Base-by-base conservation (phyloP, 2,797 vertebrate genomes). In the Fistularia tabacaria region DNA sequence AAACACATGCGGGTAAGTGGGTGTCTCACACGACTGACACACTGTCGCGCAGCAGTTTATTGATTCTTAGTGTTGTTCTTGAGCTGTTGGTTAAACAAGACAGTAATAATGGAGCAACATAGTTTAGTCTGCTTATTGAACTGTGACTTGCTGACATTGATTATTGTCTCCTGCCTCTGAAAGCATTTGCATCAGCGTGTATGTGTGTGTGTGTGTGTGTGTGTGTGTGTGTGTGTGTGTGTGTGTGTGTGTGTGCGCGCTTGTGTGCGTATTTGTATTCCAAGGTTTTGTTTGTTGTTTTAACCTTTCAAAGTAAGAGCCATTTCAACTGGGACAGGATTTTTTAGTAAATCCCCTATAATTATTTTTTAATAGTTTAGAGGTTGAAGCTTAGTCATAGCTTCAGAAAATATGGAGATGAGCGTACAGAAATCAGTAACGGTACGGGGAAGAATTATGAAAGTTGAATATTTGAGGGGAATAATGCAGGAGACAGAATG, bases 1-100 rank as follows among this genome's bases (percentile, higher is more conserved):
- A 57, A 53, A 72, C 54, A 43, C 53, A 50, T n/a, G 43, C 14
- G 25, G 44, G 50, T 39, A 45, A 48, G 45, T 57, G 59, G 51
- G 50, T 61, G 43, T 38, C 51, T 46, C 49, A 54, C 50, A 46
- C 52, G 25, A 46, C 53, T 57, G 54, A 36, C 47, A 48, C 61
- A 49, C 45, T 38, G 57, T 60, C 66, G 51, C 42, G 52, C 73
- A 69, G 66, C 51, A 61, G 39, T 40, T 40, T 76, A 89, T 89
- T 84, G 85, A 89, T 85, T 78, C 53, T 62, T 36, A 50, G 68
- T 80, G 81, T 74, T 79, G 77, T 75, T 79, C 76, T 69, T 73
- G 59, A 71, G 73, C 77, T 77, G 79, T 80, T 85, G 70, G 74
- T 87, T 89, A 87, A 86, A 87, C 84, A 84, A 82, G 82, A 85